Base-by-base conservation (phyloP, 2,888 invertebrate species). In the Orthosia gothica region DNA sequence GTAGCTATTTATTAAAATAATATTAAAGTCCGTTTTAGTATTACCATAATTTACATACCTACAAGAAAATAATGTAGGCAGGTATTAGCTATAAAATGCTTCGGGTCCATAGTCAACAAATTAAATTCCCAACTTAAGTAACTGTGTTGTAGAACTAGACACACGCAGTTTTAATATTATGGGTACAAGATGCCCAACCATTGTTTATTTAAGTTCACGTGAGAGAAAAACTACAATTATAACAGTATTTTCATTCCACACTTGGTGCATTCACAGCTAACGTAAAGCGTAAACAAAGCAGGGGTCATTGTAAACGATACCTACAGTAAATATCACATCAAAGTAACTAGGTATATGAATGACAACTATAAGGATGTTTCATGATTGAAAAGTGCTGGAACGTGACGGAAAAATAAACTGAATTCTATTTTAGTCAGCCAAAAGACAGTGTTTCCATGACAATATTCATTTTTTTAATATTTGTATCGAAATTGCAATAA, bases 171-270 rank as follows among this genome's bases (percentile, higher is more conserved):
- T 54, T 18, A 47, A 9, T 40, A 20, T 52, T 67, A 45, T 32
- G 54, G 23, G 50, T 52, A 16, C 18, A 49, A 49, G 45, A 18
- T 50, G 40, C 13, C 16, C 45, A 49, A 47, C 65, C 54, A 73
- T 83, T 84, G 81, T 83, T 83, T 55, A 18, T 59, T 40, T 70
- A 4, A 76, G 52, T 45, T 68, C 52, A 49, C 73, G 69, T 82
- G 84, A 63, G 81, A 82, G 55, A 23, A 62, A 55, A 49, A 45
- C 61, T 18, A 13, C 16, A 59, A 58, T 57, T 58, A 63, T 82
- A 73, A 83, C 79, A 49, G 73, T 77, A 80, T 12, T 13, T 54
- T 45, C 18, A 62, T 66, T 72, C 65, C 78, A 62, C 69, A 61
- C 26, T 40, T n/a, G 5, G 20, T 55, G 13, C 59, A 23, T 20